Conservation (phyloP, 2,797 vertebrate genomes). For the Tolypeutes matacus region DNA sequence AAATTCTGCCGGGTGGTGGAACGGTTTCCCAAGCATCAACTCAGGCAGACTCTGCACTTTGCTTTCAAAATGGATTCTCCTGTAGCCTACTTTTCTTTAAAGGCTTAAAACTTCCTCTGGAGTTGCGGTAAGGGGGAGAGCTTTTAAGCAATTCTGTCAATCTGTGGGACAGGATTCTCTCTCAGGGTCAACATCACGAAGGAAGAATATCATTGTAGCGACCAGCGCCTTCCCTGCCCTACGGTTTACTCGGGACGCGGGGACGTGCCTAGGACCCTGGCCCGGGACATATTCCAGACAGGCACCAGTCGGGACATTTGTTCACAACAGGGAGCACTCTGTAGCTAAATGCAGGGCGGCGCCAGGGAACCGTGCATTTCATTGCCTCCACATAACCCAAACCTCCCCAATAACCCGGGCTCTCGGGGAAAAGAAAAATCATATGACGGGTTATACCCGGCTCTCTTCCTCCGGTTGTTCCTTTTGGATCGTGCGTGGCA, state of each 20-base stretch:
- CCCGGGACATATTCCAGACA: slow-evolving; percentile 52
- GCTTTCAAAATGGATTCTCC: slow-evolving; percentile 59
- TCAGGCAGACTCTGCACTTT: neutral
- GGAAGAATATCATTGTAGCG: neutral
- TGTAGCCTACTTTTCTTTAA: slow-evolving; percentile 46
- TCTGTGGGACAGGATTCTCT: slow-evolving; percentile 32
- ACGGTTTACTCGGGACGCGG: neutral
- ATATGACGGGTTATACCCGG: slow-evolving; percentile 21
- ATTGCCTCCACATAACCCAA: slow-evolving; percentile 59
- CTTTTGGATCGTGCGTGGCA: slow-evolving; percentile 62
- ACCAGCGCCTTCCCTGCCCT: neutral
- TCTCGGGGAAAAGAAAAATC: slow-evolving; percentile 59
- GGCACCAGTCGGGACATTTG: slow-evolving; percentile 31
- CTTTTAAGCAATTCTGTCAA: slow-evolving; percentile 3
- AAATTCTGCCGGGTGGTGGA: slow-evolving; percentile 17
- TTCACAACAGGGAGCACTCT: slow-evolving; percentile 13
- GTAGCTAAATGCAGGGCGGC: slow-evolving; percentile 62
- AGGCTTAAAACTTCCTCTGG: slow-evolving; percentile 22
- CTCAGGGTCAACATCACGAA: slow-evolving; percentile 14
- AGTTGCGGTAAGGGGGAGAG: neutral
- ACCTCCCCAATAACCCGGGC: slow-evolving; percentile 26
- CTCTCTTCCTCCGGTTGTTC: slow-evolving; percentile 57
- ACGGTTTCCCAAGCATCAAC: slow-evolving; percentile 57
- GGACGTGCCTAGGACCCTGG: neutral
- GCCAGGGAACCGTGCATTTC: slow-evolving; percentile 64